These are phyloP conservation scores for Eulithis testata DNA, from an alignment of 2,888 invertebrate species.

Conservation along the genomic window DNA sequence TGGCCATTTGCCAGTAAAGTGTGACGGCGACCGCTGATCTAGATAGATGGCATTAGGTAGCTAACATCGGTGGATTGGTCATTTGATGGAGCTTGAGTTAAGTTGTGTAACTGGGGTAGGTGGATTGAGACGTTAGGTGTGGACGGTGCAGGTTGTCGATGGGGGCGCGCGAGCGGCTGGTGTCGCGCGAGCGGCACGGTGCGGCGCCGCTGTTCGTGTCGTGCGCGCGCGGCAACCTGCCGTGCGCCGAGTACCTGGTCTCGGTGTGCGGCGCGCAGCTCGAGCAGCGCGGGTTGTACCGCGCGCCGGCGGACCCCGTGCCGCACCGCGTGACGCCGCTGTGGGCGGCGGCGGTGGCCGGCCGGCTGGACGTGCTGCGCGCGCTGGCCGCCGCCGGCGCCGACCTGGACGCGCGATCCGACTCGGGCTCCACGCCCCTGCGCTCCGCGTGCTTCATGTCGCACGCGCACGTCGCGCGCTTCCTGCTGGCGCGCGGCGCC, in stretches of 20 bases:
- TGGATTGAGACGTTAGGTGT: background rate
- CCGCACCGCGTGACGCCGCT: slow-evolving; percentile 94
- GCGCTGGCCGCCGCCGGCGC: slow-evolving; percentile 92
- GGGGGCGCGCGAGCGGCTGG: slow-evolving; percentile 91
- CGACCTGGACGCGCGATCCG: slow-evolving; percentile 93
- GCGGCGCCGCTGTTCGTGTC: slow-evolving; percentile 89
- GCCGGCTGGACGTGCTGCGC: slow-evolving; percentile 90
- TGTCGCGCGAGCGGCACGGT: slow-evolving; percentile 79
- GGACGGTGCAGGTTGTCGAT: slow-evolving; percentile 71
- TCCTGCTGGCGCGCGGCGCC: slow-evolving; percentile 91
- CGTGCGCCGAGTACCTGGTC: slow-evolving; percentile 94
- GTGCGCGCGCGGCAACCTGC: slow-evolving; percentile 90
- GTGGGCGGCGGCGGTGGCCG: slow-evolving; percentile 96
- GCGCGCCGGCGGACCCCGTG: slow-evolving; percentile 90
- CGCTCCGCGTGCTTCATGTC: slow-evolving; percentile 97
- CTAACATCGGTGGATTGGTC: no score
- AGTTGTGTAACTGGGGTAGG: no score
- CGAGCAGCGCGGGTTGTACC: slow-evolving; percentile 93
- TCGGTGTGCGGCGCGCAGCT: slow-evolving; percentile 92
- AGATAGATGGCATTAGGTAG: no score
- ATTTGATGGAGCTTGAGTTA: no score
- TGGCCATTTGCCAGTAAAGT: no score
- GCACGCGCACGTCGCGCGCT: slow-evolving; percentile 90
- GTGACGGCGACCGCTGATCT: no score
- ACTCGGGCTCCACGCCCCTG: slow-evolving; percentile 95